Base-by-base conservation (phyloP, 1,140 invertebrate species). In the Ceratoteleas bidentatus region DNA sequence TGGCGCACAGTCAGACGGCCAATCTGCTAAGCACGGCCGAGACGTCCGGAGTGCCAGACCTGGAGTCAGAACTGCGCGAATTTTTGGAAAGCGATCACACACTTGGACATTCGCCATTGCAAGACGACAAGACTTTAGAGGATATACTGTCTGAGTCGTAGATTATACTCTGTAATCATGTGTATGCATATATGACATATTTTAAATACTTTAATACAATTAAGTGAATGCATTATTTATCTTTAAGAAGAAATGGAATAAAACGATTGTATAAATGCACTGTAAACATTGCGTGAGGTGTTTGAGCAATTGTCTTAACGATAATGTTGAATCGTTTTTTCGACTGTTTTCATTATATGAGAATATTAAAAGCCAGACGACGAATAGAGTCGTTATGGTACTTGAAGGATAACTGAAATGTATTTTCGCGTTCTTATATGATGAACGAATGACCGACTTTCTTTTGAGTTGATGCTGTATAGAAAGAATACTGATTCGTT, bases 21-120 rank as follows among this genome's bases (percentile, higher is more conserved):
- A 82, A 86, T 38, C 60, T 90, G 60, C 15, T 92, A 34, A 83
- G 65, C 14, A 68, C 86, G 3, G 72, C 84, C 33, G 90, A 90
- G 60, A 79, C 86, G 0, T 86, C 91, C 2, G 92, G 87, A 6
- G 91, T 92, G 49, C 88, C 91, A 6, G 95, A 95, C 90, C 87
- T 95, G 58, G 95, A 95, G 87, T 93, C 93, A 2, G 94, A 95
- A 81, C 81, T 95, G n/a, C 91, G 94, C 7, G 94, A 95, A 86
- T 95, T 95, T 87, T 88, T 95, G 9, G 95, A 95, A 87, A 93
- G 92, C 86, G 93, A 94, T 85, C 92, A 93, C 45, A 92, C 93
- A 24, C 88, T 94, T 38, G 90, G 91, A 40, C 92, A 93, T 43
- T 93, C 93, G 43, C 93, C 93, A n/a, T 86, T 94, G 11, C 93